Base-by-base conservation (phyloP, 2,888 invertebrate genomes). In the Xanthia icteritia region DNA sequence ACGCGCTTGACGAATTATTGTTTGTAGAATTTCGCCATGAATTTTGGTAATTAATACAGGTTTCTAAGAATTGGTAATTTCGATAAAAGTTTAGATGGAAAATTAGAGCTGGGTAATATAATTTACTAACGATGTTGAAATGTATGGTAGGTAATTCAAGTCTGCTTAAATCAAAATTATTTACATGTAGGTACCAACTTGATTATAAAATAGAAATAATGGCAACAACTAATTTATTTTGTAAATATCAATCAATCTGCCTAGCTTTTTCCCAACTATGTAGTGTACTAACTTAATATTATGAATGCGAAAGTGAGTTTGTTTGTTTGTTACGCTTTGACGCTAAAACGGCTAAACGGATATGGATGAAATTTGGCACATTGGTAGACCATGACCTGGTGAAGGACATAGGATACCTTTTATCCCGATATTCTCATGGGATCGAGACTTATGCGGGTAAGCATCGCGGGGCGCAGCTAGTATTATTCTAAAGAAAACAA, bases 1-100 rank as follows among this genome's bases (percentile, higher is more conserved):
- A 72, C 39, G 39, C n/a, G 68, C 71, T 79, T 73, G 67, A 71
- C 63, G 63, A 76, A 77, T 67, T 76, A 81, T 83, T 78, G 66
- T 71, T 68, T 48, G 48, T 56, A 45, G 36, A 79, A 78, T 72
- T 66, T 68, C 20, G 20, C 27, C 36, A 60, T 66, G 39, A 51
- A 67, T 65, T 75, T 61, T 56, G 15, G 17, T 64, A 82, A 69
- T 82, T 74, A 72, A 69, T 56, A 31, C 61, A 13, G 1, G 20
- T 70, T 65, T 58, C 48, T 76, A 42, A 42, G 66, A 73, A 60
- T 48, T 17, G 36, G 17, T 75, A 20, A 74, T 75, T 69, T 63
- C 9, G 42, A 8, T 73, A 5, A 42, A 27, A 48, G 64, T 42
- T 66, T n/a, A 54, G 45, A 36, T 56, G n/a, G 48, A 23, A 48